Conservation (phyloP, 1,140 invertebrate genomes). For the Camponotus floridanus region DNA sequence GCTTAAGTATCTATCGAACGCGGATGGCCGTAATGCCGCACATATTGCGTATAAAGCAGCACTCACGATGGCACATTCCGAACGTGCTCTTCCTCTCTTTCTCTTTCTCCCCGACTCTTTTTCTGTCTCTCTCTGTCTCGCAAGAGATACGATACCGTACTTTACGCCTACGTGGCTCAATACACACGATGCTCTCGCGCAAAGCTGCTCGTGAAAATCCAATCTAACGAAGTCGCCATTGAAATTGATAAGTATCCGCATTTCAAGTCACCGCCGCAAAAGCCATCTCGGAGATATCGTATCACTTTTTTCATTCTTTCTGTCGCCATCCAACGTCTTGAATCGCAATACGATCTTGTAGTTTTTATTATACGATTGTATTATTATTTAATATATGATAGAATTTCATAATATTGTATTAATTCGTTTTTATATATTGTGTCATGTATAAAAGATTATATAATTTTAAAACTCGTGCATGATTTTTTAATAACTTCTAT, state of each 20-base stretch:
- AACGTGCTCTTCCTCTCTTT: constrained; percentile 42
- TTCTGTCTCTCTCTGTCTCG: constrained; percentile 1
- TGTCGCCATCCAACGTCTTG: neutral
- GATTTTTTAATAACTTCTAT: constrained; percentile 12
- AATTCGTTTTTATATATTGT: neutral
- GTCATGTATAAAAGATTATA: neutral
- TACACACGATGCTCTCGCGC: constrained; percentile 42
- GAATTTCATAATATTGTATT: constrained; percentile 34
- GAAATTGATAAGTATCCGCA: constrained; percentile 55
- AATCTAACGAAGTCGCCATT: constrained; percentile 50
- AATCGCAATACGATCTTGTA: constrained; percentile 32
- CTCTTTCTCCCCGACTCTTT: neutral
- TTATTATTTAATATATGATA: constrained; percentile 19
- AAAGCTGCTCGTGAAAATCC: constrained; percentile 55
- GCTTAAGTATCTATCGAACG: constrained; percentile 67
- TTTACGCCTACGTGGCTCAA: constrained; percentile 65
- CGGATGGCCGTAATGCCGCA: constrained; percentile 73
- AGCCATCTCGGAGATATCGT: constrained; percentile 18
- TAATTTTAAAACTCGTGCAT: neutral
- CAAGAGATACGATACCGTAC: constrained; percentile 64
- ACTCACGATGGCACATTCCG: constrained; percentile 70
- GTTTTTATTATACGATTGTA: constrained; percentile 39
- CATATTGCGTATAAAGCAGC: constrained; percentile 76
- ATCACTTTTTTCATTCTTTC: constrained; percentile 14
- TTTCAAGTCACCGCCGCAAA: constrained; percentile 41